phyloP scores from a whole-genome alignment of 37 sponge, comb jelly and placozoan species.

The Chondrosia reniformis region DNA sequence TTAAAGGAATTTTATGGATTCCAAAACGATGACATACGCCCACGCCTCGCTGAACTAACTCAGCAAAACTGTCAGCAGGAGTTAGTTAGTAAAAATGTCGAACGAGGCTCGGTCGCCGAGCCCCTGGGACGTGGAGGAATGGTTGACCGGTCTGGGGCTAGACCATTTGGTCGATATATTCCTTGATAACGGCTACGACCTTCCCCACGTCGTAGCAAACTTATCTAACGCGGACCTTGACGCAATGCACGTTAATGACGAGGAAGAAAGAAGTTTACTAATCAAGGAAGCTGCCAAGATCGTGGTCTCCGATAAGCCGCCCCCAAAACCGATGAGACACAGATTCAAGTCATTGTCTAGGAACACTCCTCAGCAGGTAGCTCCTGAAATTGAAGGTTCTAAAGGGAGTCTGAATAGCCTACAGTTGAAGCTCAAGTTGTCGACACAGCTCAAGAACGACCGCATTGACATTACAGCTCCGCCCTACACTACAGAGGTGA shows the following conservation, averaged over 20 bases:
- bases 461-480: slow-evolving; percentile 40
- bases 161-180: slow-evolving; percentile 52
- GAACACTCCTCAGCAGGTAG: too few species aligned
- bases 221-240: slow-evolving; percentile 65
- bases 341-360: not conserved
- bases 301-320: not conserved
- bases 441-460: slow-evolving; percentile 41
- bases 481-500: slow-evolving; percentile 46
- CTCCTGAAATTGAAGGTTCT: slow-evolving; percentile 1
- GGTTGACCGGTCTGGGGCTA: slow-evolving; percentile 56
- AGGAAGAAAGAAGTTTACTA: slow-evolving; percentile 40
- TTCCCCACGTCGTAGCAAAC: slow-evolving; percentile 32
- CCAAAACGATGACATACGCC: too few species aligned
- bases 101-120: too few species aligned
- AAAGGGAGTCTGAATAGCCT: slow-evolving; percentile 30
- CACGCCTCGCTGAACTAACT: too few species aligned
- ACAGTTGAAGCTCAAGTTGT: slow-evolving; percentile 65
- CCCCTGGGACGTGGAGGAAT: slow-evolving; percentile 60
- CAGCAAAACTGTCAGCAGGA: too few species aligned
- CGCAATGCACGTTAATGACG: slow-evolving; percentile 51
- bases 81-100: not conserved
- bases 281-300: slow-evolving; percentile 4
- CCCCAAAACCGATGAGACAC: not conserved
- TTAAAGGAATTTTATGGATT: too few species aligned
- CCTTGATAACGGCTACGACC: slow-evolving; percentile 80